Percentiles rank a stretch among this genome's conserved stretches.
Conservation (phyloP, 2,888 invertebrate species). For the Dynastes maya region DNA sequence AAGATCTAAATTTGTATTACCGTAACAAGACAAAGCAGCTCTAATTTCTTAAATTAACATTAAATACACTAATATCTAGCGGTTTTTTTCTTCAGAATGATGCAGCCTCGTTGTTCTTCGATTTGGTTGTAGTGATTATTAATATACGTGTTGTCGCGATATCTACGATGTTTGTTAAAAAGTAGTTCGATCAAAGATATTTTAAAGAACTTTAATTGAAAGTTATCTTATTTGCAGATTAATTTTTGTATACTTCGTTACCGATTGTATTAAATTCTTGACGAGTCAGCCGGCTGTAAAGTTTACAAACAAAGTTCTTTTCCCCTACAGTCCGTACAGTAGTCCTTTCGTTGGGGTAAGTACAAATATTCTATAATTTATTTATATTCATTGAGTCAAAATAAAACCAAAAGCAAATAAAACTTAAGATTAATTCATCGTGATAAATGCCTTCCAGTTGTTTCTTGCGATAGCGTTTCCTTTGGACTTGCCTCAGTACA, state of each 20-base stretch:
- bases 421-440: too few relatives aligned
- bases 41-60: constrained; percentile 4
- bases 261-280: neutral
- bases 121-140: neutral
- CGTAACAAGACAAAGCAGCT: neutral
- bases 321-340: constrained; percentile 56
- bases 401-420: neutral
- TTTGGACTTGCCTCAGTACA: constrained; percentile 77
- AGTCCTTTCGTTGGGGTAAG: constrained; percentile 57
- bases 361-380: constrained; percentile 1
- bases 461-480: constrained; percentile 81
- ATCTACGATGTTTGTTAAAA: constrained; percentile 19
- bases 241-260: neutral
- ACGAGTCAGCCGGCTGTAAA: neutral
- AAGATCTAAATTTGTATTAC: neutral
- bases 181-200: neutral
- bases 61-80: neutral
- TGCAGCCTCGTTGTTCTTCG: neutral
- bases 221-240: neutral
- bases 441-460: constrained; percentile 69
- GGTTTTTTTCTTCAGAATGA: neutral
- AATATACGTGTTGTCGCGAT: neutral
- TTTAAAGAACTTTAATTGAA: neutral
- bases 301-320: constrained; percentile 53
- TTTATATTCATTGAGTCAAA: neutral